Evolutionary conservation across 1,140 invertebrate genomes (phyloP).

Genomic region (Sitophilus oryzae): DNA sequence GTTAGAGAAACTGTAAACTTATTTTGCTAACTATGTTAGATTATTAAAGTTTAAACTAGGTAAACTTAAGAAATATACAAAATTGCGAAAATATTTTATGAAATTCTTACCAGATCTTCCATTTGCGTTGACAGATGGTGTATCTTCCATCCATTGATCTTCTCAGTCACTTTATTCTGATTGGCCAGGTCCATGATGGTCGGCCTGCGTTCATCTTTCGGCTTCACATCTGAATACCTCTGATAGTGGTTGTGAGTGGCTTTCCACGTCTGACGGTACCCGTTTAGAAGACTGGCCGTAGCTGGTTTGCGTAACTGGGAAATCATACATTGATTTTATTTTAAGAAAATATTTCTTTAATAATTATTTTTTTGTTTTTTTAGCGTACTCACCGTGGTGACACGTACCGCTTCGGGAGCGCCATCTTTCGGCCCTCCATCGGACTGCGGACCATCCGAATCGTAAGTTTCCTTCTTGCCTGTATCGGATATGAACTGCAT

Average conservation of each 20-base stretch:
- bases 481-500: constrained; percentile 60
- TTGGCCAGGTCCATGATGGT: constrained; percentile 84
- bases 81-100: neutral
- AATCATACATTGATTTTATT: too few species aligned
- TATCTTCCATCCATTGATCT: constrained; percentile 93
- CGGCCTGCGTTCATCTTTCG: constrained; percentile 75
- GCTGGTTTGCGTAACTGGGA: constrained; percentile 43
- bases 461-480: constrained; percentile 45
- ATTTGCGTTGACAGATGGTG: constrained; percentile 87
- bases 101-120: constrained; percentile 82
- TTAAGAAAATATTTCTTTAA: too few species aligned
- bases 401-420: constrained; percentile 30
- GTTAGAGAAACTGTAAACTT: too few species aligned
- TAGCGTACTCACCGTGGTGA: constrained; percentile 27
- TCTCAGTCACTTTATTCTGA: constrained; percentile 80
- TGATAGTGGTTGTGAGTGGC: constrained; percentile 74
- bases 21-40: too few species aligned
- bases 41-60: too few species aligned
- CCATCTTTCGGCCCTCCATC: constrained; percentile 39
- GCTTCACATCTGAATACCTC: constrained; percentile 80
- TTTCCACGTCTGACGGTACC: constrained; percentile 51
- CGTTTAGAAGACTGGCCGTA: constrained; percentile 45
- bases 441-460: constrained; percentile 37
- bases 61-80: neutral
- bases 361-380: neutral